These are phyloP conservation scores for Drosophila murphyi DNA, from an alignment of 1,140 invertebrate species.

Conservation along the genomic window DNA sequence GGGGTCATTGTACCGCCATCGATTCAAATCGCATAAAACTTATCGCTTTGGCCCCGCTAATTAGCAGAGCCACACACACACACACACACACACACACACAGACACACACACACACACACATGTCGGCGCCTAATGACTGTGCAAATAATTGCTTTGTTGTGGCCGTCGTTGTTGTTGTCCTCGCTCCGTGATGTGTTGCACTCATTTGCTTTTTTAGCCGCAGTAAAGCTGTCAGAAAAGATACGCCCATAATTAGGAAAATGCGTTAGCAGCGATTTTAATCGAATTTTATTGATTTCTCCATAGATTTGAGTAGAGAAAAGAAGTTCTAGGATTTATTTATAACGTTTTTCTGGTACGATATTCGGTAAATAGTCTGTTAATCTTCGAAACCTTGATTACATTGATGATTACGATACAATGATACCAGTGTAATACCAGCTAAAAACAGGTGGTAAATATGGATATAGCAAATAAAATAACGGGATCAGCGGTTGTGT, in stretches of 20 bases:
- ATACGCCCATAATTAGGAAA: neutral
- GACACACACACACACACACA: too few species aligned
- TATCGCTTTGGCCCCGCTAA: slow-evolving; percentile 41
- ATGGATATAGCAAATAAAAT: too few species aligned
- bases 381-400: too few species aligned
- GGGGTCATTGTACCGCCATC: slow-evolving; percentile 3
- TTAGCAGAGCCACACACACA: slow-evolving; percentile 53
- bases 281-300: neutral
- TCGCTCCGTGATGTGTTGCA: slow-evolving; percentile 16
- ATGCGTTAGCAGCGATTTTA: neutral
- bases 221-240: slow-evolving; percentile 14
- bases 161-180: slow-evolving; percentile 31
- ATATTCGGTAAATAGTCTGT: too few species aligned
- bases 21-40: slow-evolving; percentile 45
- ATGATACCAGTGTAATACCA: too few species aligned
- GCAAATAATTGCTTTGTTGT: slow-evolving; percentile 66
- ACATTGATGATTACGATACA: too few species aligned
- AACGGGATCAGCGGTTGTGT: too few species aligned
- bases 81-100: slow-evolving; percentile 41
- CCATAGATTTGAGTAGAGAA: too few species aligned
- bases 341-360: neutral
- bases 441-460: too few species aligned
- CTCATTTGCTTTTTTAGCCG: slow-evolving; percentile 1
- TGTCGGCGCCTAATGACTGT: slow-evolving; percentile 52
- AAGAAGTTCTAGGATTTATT: neutral